Percentiles rank a stretch among this genome's conserved stretches.
phyloP scores from a whole-genome alignment of 2,888 invertebrate species.

The Caenorhabditis wallacei region DNA sequence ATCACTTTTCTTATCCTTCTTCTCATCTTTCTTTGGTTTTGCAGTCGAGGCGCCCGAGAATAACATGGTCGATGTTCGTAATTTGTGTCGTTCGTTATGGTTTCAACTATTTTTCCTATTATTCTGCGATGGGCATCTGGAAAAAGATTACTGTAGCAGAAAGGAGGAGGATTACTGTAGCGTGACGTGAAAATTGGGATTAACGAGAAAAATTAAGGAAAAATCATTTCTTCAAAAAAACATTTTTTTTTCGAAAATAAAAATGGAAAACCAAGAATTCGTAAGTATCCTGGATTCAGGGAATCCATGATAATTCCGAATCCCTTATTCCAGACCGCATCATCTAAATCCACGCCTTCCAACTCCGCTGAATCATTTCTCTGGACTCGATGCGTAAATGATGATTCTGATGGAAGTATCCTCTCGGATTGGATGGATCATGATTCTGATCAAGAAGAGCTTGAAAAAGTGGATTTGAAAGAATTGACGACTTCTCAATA shows the following conservation, averaged over 20 bases:
- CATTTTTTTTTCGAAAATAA: background rate
- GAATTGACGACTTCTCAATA: background rate
- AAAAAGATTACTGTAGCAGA: too few relatives aligned
- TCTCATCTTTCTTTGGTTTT: slow-evolving; percentile 78
- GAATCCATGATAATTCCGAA: background rate
- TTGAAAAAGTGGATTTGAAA: background rate
- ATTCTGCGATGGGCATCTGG: slow-evolving; percentile 29
- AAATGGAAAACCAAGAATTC: background rate
- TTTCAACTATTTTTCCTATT: slow-evolving; percentile 8
- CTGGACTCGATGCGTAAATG: slow-evolving; percentile 18
- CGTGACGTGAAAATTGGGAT: background rate
- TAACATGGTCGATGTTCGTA: slow-evolving; percentile 59
- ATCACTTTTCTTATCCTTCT: slow-evolving; percentile 77
- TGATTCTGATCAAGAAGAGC: background rate
- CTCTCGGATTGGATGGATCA: slow-evolving; percentile 32
- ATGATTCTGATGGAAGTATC: slow-evolving; percentile 25
- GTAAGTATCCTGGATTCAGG: background rate
- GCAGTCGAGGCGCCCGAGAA: slow-evolving; percentile 74
- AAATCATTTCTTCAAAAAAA: background rate
- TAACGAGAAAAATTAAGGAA: background rate
- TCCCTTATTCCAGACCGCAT: background rate
- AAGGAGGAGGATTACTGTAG: too few relatives aligned
- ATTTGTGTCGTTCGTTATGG: slow-evolving; percentile 1
- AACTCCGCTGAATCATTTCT: background rate
- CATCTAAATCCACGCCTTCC: too few relatives aligned